These are phyloP conservation scores for Amphipoea lucens DNA, from an alignment of 2,888 invertebrate species.

Conservation along the genomic window DNA sequence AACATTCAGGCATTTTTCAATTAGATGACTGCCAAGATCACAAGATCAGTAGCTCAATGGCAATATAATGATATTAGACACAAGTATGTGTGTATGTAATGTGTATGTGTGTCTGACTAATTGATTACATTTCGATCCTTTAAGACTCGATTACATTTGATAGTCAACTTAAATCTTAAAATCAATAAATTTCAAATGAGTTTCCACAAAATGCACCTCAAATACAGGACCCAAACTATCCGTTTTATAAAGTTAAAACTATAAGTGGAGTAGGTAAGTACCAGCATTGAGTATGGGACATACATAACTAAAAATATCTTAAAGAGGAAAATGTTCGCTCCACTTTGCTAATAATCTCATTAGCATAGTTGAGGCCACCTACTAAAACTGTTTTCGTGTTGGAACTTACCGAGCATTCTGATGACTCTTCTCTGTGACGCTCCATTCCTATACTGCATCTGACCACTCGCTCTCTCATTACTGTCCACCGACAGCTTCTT, in stretches of 20 bases:
- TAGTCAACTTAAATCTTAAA: neutral
- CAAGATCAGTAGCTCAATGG: conserved; percentile 5
- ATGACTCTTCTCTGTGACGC: conserved; percentile 92
- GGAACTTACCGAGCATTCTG: conserved; percentile 94
- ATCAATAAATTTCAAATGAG: neutral
- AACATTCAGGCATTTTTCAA: conserved; percentile 1
- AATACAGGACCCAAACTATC: neutral
- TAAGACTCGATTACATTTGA: neutral
- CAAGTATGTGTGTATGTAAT: neutral
- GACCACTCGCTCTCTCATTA: conserved; percentile 78
- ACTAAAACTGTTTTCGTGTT: neutral
- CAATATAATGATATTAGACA: neutral
- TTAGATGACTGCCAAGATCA: neutral
- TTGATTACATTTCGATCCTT: neutral
- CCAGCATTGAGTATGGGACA: neutral
- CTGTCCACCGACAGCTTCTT: conserved; percentile 90
- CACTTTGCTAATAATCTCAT: conserved; percentile 7
- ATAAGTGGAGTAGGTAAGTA: conserved; percentile 5
- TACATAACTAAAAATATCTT: neutral
- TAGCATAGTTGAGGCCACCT: conserved; percentile 2
- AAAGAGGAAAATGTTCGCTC: neutral
- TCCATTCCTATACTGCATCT: conserved; percentile 88
- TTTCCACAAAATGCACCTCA: neutral
- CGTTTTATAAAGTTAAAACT: neutral
- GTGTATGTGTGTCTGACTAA: neutral